These are phyloP conservation scores for Chanos chanos DNA, from an alignment of 2,797 vertebrate species.

Conservation along the genomic window DNA sequence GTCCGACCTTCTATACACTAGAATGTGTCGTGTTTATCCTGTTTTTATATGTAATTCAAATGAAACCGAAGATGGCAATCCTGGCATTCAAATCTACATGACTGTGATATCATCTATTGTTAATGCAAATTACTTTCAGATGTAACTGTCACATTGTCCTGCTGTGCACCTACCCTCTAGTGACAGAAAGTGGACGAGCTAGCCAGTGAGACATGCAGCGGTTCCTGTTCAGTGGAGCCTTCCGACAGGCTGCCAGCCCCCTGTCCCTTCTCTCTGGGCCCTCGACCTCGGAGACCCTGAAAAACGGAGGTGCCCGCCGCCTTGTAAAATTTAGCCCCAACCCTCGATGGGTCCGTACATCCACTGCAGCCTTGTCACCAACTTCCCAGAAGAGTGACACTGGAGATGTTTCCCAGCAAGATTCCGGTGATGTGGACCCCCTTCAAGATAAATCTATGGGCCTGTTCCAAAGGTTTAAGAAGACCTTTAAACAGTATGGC, in stretches of 20 bases:
- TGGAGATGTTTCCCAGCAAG: slow-evolving; percentile 29
- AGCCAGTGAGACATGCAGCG: slow-evolving; percentile 64
- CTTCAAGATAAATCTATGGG: slow-evolving; percentile 90
- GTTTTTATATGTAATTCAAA: too few relatives aligned
- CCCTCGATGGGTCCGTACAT: slow-evolving; percentile 60
- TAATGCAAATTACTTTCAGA: not conserved
- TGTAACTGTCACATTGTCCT: not conserved
- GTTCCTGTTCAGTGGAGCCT: slow-evolving; percentile 51
- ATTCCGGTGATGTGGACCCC: slow-evolving; percentile 77
- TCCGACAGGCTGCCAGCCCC: slow-evolving; percentile 52
- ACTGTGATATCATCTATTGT: not conserved
- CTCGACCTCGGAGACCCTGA: not conserved
- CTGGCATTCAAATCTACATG: not conserved
- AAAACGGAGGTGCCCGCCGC: not conserved
- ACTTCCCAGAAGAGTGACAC: slow-evolving; percentile 51
- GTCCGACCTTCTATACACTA: too few relatives aligned
- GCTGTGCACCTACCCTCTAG: not conserved
- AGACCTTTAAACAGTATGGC: slow-evolving; percentile 92
- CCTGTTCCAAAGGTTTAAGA: slow-evolving; percentile 91
- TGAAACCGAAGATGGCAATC: too few relatives aligned
- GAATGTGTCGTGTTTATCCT: too few relatives aligned
- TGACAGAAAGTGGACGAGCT: not conserved
- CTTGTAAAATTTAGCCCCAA: slow-evolving; percentile 28
- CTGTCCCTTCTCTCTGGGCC: slow-evolving; percentile 23
- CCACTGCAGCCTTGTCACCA: slow-evolving; percentile 44